phyloP scores from a whole-genome alignment of 2,113 vertebrate genomes.

The Triplophysa rosa region DNA sequence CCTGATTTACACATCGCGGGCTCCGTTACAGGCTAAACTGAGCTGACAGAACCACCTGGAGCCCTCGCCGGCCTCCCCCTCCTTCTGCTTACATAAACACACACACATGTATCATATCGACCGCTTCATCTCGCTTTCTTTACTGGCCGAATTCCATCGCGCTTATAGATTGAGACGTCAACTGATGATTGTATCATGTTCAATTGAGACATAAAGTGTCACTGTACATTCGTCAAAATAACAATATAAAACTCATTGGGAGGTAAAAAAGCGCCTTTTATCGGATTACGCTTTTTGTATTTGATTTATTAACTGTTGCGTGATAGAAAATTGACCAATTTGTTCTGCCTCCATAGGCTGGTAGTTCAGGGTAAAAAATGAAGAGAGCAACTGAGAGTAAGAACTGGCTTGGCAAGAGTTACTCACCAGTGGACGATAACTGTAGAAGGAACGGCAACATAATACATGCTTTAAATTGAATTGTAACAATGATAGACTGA shows the following conservation, averaged over 20 bases:
- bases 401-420: too few relatives aligned
- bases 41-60: constrained; percentile 40
- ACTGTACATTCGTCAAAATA: background rate
- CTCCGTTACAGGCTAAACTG: background rate
- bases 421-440: too few relatives aligned
- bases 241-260: background rate
- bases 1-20: constrained; percentile 44
- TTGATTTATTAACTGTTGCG: background rate
- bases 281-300: background rate
- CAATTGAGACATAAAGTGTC: background rate
- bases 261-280: background rate
- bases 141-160: background rate
- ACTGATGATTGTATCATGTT: background rate
- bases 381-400: too few relatives aligned
- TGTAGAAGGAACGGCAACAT: too few relatives aligned
- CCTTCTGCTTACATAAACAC: constrained; percentile 27
- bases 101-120: background rate
- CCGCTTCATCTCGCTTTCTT: background rate
- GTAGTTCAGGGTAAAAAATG: too few relatives aligned
- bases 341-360: background rate
- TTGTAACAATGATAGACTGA: too few relatives aligned
- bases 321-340: too few relatives aligned
- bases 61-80: constrained; percentile 6
- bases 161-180: background rate
- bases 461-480: too few relatives aligned